phyloP scores from a whole-genome alignment of 2,888 invertebrate species.

The Apamea sordens region DNA sequence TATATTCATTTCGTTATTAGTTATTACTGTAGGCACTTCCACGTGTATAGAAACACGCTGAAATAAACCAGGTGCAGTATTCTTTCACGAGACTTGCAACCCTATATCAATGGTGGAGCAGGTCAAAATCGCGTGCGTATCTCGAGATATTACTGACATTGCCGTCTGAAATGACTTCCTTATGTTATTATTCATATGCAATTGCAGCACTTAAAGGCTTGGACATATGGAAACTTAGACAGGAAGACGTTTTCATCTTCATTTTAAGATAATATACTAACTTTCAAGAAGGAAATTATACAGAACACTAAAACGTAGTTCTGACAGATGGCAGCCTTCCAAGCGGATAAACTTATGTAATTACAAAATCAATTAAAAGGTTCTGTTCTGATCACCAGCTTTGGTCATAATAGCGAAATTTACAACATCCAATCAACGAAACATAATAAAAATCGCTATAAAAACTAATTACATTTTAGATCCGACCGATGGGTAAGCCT shows the following conservation, averaged over 20 bases:
- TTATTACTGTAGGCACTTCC: constrained; percentile 42
- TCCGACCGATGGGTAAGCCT: constrained; percentile 60
- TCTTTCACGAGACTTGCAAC: constrained; percentile 44
- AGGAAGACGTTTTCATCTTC: constrained; percentile 12
- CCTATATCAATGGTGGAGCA: constrained; percentile 24
- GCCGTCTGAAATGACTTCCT: constrained; percentile 60
- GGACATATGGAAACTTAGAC: constrained; percentile 23
- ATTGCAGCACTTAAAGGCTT: constrained; percentile 42
- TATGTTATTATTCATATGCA: constrained; percentile 53
- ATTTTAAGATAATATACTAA: constrained; percentile 5
- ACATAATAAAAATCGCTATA: constrained; percentile 70
- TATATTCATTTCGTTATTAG: constrained; percentile 47
- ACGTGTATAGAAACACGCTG: constrained; percentile 52
- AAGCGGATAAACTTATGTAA: constrained; percentile 45
- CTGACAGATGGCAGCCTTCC: constrained; percentile 5
- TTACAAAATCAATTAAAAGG: constrained; percentile 62
- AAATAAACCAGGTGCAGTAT: constrained; percentile 46
- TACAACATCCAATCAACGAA: constrained; percentile 69
- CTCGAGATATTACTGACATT: constrained; percentile 50
- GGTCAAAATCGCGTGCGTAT: constrained; percentile 38
- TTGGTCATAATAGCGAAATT: constrained; percentile 67
- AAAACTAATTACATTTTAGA: constrained; percentile 67
- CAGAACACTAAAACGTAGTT: neutral
- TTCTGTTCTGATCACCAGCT: constrained; percentile 58
- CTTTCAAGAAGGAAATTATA: constrained; percentile 12